phyloP scores from a whole-genome alignment of 2,797 vertebrate genomes.

The Silurus aristotelis region DNA sequence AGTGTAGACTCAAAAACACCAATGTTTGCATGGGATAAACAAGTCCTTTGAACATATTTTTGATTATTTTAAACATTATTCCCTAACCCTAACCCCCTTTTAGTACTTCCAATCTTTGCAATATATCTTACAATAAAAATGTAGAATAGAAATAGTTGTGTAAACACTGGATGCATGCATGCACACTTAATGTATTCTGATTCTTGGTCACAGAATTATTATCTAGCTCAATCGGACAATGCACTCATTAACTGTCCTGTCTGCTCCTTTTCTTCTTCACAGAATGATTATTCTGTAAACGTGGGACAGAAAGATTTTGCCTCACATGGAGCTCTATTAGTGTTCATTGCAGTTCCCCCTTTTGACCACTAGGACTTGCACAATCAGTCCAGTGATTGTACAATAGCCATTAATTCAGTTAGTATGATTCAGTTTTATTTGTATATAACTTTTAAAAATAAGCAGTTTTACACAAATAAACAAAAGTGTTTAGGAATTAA shows the following conservation, averaged over 20 bases:
- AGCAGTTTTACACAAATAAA: no score
- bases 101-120: not conserved
- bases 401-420: no score
- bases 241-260: not conserved
- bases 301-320: not conserved
- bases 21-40: not conserved
- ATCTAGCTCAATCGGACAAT: not conserved
- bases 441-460: no score
- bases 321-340: not conserved
- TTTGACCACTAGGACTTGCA: not conserved
- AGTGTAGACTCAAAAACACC: not conserved
- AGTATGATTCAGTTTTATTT: no score
- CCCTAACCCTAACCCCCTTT: not conserved
- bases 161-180: not conserved
- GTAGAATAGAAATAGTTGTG: not conserved
- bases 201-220: no score
- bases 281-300: not conserved
- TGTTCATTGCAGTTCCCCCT: not conserved
- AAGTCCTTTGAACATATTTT: not conserved
- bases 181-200: no score
- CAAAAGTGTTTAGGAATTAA: no score
- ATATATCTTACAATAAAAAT: not conserved
- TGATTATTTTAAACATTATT: not conserved
- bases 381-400: no score
- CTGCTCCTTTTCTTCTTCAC: not conserved